Base-by-base conservation (phyloP, 2,888 invertebrate genomes). In the Lasioglossum vierecki region DNA sequence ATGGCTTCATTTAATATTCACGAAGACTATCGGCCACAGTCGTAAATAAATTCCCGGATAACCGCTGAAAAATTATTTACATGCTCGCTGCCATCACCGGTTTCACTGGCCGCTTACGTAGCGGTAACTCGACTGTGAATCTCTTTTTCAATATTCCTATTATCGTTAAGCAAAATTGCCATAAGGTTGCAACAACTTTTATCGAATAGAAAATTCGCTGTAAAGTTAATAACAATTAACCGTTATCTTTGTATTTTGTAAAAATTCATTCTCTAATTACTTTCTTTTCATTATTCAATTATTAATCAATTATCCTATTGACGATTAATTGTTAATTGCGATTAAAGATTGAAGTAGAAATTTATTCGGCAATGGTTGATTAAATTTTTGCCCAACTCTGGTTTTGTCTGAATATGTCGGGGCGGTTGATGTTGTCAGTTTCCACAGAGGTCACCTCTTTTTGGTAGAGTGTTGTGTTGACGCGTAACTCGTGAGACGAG, bases 1-100 rank as follows among this genome's bases (percentile, higher is more conserved):
- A 76, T 53, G n/a, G 46, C 68, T 41, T 41, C 68, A 22, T 68
- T 68, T 68, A 39, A 68, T 39, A 68, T 68, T 68, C 22, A 22
- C 68, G 4, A 30, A 22, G 22, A 39, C 39, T 39, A 68, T 68
- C 22, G 39, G 22, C 11, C 39, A 8, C 35, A 1, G 4, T 39
- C 68, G 68, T 11, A 68, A 68, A 68, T 39, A 39, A 68, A 68
- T 68, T 68, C 11, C 39, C 11, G 22, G 35, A 68, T 35, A 39
- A 68, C 11, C 39, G 39, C 22, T 68, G 68, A 35, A 68, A 68
- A 68, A 68, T 68, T 39, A 22, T 68, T 30, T 63, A 30, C 18
- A 30, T 30, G 26, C 60, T 30, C 18, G 2, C 63, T 15, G 63
- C 30, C 15, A 26, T 30, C 63, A 18, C 30, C 30, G 60, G 5